These are phyloP conservation scores for Ferdinandea cuprea DNA, from an alignment of 2,888 invertebrate genomes.

Conservation along the genomic window DNA sequence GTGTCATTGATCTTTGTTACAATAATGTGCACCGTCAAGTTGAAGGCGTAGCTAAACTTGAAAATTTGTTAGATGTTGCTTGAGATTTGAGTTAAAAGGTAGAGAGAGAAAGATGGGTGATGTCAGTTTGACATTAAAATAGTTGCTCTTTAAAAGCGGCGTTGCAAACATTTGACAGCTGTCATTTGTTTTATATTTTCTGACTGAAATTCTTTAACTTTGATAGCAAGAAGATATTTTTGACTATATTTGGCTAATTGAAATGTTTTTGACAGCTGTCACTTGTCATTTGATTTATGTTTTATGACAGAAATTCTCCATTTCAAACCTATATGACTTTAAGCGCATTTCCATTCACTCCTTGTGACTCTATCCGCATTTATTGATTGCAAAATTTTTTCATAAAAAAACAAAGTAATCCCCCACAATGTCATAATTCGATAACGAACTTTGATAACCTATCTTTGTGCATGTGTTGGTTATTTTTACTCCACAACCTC, in stretches of 20 bases:
- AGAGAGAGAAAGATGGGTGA: background rate
- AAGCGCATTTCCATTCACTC: background rate
- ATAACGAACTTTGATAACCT: constrained; percentile 33
- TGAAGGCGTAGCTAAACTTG: too few species aligned
- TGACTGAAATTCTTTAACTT: constrained; percentile 1
- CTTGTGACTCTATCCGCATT: background rate
- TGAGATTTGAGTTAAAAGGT: too few species aligned
- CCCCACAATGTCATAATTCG: constrained; percentile 25
- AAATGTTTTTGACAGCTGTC: too few species aligned
- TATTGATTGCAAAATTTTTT: constrained; percentile 16
- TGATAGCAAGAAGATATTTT: too few species aligned
- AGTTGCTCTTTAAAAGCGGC: background rate
- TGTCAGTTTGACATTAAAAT: background rate
- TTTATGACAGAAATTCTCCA: too few species aligned
- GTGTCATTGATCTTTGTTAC: constrained; percentile 57
- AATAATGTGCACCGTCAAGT: too few species aligned
- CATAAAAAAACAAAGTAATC: constrained; percentile 6
- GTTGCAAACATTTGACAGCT: too few species aligned
- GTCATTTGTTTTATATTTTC: too few species aligned
- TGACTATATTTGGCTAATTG: too few species aligned
- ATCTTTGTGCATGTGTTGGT: constrained; percentile 7
- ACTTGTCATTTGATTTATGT: too few species aligned
- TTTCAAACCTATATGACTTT: too few species aligned
- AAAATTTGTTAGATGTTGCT: too few species aligned
- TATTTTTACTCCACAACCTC: background rate